Conservation (phyloP, 2,113 vertebrate genomes). For the Meriones unguiculatus region DNA sequence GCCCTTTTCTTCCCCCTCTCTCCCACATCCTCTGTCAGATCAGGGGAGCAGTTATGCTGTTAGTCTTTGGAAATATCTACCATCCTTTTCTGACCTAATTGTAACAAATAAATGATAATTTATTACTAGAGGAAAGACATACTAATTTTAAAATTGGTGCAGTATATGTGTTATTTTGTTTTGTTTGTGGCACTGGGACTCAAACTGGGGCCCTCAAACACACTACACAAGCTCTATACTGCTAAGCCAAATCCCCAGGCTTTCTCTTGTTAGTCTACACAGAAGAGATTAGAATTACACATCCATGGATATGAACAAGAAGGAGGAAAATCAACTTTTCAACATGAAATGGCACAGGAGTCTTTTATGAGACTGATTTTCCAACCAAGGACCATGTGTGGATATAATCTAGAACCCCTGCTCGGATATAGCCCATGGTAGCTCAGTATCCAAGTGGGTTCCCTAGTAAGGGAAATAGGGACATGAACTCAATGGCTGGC, state of each 20-base stretch:
- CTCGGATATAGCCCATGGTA: no score
- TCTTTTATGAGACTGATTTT: no score
- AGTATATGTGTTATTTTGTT: not conserved
- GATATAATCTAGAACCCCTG: no score
- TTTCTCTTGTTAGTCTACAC: not conserved
- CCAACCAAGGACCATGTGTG: no score
- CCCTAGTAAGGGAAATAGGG: no score
- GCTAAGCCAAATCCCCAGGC: not conserved
- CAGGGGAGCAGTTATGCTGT: not conserved
- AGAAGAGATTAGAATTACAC: not conserved
- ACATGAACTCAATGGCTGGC: no score
- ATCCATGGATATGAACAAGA: not conserved
- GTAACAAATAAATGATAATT: not conserved
- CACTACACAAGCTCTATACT: not conserved
- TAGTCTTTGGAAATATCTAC: not conserved
- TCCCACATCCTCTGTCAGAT: not conserved
- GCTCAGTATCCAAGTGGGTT: no score
- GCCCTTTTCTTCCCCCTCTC: no score
- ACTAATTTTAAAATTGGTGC: slow-evolving; percentile 26
- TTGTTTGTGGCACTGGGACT: not conserved
- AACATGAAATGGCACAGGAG: not conserved
- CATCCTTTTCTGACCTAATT: not conserved
- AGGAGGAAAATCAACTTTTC: slow-evolving; percentile 25
- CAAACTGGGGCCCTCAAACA: not conserved
- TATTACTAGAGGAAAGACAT: not conserved